phyloP scores from a whole-genome alignment of 2,113 vertebrate genomes.

The Scartelaos histophorus region DNA sequence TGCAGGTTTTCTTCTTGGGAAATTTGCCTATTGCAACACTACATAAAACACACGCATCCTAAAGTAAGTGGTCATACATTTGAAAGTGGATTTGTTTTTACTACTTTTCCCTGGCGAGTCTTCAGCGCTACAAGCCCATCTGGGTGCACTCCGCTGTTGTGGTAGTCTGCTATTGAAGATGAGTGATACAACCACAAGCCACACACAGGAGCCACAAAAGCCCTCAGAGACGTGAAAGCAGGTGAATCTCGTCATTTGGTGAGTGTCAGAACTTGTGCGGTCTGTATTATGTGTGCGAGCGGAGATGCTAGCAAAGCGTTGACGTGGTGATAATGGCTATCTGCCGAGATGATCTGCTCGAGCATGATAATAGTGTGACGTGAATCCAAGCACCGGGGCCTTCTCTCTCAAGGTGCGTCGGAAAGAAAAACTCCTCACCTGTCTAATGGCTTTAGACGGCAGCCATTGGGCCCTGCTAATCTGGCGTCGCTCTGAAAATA shows the following conservation, averaged over 20 bases:
- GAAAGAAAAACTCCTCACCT: conserved; percentile 60
- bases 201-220: conserved; percentile 52
- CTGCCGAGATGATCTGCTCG: conserved; percentile 76
- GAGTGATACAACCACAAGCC: conserved; percentile 46
- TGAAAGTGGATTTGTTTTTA: neutral
- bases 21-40: too few relatives aligned
- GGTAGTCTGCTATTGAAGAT: conserved; percentile 31
- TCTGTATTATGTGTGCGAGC: conserved; percentile 73
- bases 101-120: neutral
- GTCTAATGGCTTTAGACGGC: conserved; percentile 81
- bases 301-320: conserved; percentile 61
- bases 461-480: conserved; percentile 79
- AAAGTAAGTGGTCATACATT: neutral
- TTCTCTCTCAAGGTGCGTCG: conserved; percentile 57
- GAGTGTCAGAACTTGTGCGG: conserved; percentile 67
- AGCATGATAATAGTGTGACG: conserved; percentile 77
- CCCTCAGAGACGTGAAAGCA: conserved; percentile 47
- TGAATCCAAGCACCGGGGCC: conserved; percentile 65
- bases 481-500: conserved; percentile 79
- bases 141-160: conserved; percentile 15
- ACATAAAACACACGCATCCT: too few relatives aligned
- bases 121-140: conserved; percentile 14
- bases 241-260: conserved; percentile 62
- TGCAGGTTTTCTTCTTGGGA: too few relatives aligned
- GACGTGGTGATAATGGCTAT: conserved; percentile 77